Evolutionary conservation across 1,140 invertebrate genomes (phyloP), one percentile per base, ranked within the genome.

Genomic region (Listronotus oregonensis): DNA sequence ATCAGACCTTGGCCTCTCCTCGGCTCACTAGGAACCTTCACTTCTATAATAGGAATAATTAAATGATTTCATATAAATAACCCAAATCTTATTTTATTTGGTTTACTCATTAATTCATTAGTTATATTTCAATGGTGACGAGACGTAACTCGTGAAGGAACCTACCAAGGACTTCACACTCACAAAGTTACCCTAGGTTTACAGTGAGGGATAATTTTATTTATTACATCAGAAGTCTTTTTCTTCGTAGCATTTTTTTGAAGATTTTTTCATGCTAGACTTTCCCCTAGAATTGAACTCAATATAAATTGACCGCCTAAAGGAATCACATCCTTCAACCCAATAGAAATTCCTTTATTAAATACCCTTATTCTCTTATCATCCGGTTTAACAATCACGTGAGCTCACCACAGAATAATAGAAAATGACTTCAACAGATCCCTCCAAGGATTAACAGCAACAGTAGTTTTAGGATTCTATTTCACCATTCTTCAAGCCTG

Each of bases 221-320:
- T 87, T 81, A 87, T 87, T 84, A 75, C 80, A 46, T 87, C 84
- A 66, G 85, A 87, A 83, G 66, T 87, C 54, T 82, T n/a, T n/a
- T n/a, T n/a, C n/a, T n/a, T n/a, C n/a, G n/a, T n/a, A n/a, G n/a
- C n/a, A n/a, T n/a, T n/a, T n/a, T n/a, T n/a, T n/a, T n/a, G n/a
- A n/a, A n/a, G n/a, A n/a, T n/a, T n/a, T n/a, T n/a, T n/a, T n/a
- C n/a, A n/a, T n/a, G n/a, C n/a, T n/a, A n/a, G n/a, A n/a, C n/a
- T n/a, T n/a, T n/a, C n/a, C n/a, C n/a, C n/a, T n/a, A n/a, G n/a
- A n/a, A n/a, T n/a, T n/a, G n/a, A n/a, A n/a, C n/a, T n/a, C n/a
- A n/a, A n/a, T n/a, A n/a, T n/a, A n/a, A n/a, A n/a, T n/a, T n/a
- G n/a, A n/a, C n/a, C n/a, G n/a, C n/a, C n/a, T n/a, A n/a, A n/a